A percentile compares a stretch with the other conserved stretches of the same genome.
phyloP scores from a whole-genome alignment of 2,113 vertebrate genomes.

The Ageneiosus marmoratus region DNA sequence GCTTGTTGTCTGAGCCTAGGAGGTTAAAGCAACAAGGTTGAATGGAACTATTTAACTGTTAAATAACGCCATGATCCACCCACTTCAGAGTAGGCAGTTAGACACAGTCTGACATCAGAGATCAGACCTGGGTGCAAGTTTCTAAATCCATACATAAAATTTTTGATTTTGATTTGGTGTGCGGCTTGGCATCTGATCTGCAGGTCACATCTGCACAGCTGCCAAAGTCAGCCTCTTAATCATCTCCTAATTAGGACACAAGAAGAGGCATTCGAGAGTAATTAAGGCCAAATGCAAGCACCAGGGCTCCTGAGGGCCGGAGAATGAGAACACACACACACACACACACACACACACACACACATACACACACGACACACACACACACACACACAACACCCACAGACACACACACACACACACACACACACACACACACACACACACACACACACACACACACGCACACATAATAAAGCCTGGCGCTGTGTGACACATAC shows the following conservation, averaged over 20 bases:
- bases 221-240: constrained; percentile 3
- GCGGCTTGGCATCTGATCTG: background rate
- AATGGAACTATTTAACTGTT: constrained; percentile 10
- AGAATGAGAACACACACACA: background rate
- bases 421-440: background rate
- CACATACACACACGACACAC: background rate
- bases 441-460: background rate
- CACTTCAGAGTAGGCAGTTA: background rate
- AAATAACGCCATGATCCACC: constrained; percentile 4
- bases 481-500: background rate
- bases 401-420: background rate
- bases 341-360: too few species aligned
- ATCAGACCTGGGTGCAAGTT: background rate
- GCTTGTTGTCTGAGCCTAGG: background rate
- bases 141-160: too few species aligned
- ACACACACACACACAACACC: background rate
- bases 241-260: constrained; percentile 12
- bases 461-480: background rate
- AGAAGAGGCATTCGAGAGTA: constrained; percentile 1
- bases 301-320: background rate
- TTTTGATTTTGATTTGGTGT: background rate
- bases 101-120: background rate
- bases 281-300: constrained; percentile 1
- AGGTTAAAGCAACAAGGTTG: background rate
- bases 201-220: background rate